phyloP scores from a whole-genome alignment of 2,113 vertebrate species.

The Dasyurus viverrinus region DNA sequence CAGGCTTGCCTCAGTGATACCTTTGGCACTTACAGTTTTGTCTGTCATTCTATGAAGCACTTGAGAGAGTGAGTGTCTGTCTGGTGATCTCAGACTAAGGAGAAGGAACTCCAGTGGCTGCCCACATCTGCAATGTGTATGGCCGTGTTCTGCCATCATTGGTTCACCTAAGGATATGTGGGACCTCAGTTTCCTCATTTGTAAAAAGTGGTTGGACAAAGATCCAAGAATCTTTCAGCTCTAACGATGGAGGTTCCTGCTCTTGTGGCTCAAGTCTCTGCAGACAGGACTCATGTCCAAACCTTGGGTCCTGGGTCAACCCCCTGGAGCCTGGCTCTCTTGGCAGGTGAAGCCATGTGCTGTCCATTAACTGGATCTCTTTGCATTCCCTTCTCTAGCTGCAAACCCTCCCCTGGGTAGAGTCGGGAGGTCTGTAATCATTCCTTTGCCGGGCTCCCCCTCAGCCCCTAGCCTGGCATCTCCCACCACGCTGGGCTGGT shows the following conservation, averaged over 20 bases:
- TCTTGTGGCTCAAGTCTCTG: background rate
- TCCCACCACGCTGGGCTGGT: background rate
- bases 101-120: background rate
- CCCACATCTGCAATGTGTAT: background rate
- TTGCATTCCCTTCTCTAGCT: background rate
- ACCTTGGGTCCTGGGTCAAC: background rate
- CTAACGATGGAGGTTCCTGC: background rate
- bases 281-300: background rate
- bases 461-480: background rate
- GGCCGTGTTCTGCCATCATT: background rate
- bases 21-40: background rate
- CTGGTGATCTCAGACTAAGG: background rate
- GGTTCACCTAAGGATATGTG: background rate
- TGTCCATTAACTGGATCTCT: background rate
- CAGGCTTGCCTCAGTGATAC: background rate
- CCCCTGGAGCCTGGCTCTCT: background rate
- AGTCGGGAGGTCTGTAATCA: background rate
- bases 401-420: conserved; percentile 15
- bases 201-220: background rate
- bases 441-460: background rate
- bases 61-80: background rate
- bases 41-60: background rate
- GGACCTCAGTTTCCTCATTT: conserved; percentile 2
- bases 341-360: conserved; percentile 55
- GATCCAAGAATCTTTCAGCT: background rate